Conservation (phyloP, 1,140 invertebrate species). For the Scylla paramamosain region DNA sequence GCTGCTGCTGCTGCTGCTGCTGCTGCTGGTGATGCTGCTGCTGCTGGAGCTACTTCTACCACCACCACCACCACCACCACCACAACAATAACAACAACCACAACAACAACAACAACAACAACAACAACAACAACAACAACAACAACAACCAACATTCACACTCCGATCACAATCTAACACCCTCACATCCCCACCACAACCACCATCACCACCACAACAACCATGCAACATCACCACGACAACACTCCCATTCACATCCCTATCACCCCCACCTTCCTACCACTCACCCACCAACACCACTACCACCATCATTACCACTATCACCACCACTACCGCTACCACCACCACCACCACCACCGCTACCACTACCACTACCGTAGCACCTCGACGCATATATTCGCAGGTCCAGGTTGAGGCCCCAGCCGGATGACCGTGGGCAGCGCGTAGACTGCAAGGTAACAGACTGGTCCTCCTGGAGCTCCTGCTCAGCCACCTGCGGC, state of each 20-base stretch:
- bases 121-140: too few species aligned
- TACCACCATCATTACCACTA: background rate
- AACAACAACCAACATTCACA: too few species aligned
- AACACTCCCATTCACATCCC: background rate
- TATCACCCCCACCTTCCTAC: background rate
- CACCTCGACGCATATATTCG: background rate
- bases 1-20: background rate
- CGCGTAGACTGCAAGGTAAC: slow-evolving; percentile 84
- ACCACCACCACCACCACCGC: background rate
- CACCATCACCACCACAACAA: too few species aligned
- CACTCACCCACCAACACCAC: background rate
- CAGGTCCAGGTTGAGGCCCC: too few species aligned
- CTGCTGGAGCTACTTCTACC: too few species aligned
- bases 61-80: too few species aligned
- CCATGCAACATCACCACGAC: too few species aligned
- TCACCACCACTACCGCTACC: background rate
- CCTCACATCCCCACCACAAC: too few species aligned
- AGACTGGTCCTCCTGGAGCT: slow-evolving; percentile 88
- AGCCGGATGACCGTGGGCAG: slow-evolving; percentile 41
- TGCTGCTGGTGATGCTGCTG: background rate
- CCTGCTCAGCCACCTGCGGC: slow-evolving; percentile 88
- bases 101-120: too few species aligned
- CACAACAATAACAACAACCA: too few species aligned
- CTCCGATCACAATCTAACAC: too few species aligned
- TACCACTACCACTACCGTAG: background rate